phyloP scores from a whole-genome alignment of 2,113 vertebrate species.

The Cariama cristata region DNA sequence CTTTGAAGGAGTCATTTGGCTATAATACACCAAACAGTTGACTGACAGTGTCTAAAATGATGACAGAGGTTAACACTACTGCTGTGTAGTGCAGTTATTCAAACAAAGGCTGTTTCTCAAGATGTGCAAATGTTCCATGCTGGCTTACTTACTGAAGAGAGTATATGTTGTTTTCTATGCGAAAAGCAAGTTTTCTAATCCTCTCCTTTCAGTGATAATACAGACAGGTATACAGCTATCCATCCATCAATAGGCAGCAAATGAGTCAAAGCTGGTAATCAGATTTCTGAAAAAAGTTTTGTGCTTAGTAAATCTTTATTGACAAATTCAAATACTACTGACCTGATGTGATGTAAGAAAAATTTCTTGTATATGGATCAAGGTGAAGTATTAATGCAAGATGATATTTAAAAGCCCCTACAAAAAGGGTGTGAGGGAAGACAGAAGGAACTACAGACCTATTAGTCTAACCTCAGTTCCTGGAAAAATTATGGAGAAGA shows the following conservation, averaged over 20 bases:
- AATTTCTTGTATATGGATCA: background rate
- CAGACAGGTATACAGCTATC: background rate
- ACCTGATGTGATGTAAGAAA: background rate
- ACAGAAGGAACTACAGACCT: background rate
- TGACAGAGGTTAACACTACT: background rate
- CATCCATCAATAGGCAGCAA: background rate
- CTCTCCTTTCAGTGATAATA: background rate
- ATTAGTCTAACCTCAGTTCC: background rate
- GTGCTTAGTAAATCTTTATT: background rate
- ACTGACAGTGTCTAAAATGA: background rate
- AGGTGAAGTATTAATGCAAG: background rate
- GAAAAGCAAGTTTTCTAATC: background rate
- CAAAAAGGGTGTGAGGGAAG: background rate
- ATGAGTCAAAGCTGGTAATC: background rate
- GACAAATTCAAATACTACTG: background rate
- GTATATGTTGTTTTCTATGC: background rate
- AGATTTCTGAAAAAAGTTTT: background rate
- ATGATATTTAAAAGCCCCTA: background rate
- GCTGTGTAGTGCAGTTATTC: background rate
- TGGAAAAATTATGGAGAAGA: background rate
- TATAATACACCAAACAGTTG: background rate
- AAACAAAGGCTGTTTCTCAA: background rate
- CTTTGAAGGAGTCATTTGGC: background rate
- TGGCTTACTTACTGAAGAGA: background rate
- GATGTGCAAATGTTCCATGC: background rate